Conservation (phyloP, 2,113 vertebrate species). For the Arvicanthis niloticus region DNA sequence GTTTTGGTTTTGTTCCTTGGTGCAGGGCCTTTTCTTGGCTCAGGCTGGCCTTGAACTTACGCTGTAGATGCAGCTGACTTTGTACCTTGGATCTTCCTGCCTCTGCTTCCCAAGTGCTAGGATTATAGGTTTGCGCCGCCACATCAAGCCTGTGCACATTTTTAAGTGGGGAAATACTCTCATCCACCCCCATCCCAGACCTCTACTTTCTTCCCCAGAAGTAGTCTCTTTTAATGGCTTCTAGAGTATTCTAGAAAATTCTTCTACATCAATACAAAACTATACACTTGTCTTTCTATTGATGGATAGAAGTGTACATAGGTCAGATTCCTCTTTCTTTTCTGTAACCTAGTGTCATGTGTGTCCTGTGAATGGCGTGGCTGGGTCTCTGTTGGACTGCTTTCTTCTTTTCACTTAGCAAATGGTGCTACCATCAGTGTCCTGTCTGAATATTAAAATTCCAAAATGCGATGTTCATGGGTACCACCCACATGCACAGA, state of each 20-base stretch:
- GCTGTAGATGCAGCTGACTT: not conserved
- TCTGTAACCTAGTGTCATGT: not conserved
- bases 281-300: not conserved
- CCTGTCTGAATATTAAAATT: not conserved
- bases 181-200: not conserved
- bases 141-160: too few species aligned
- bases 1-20: not conserved
- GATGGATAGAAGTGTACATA: not conserved
- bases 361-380: not conserved
- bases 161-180: not conserved
- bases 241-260: not conserved
- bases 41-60: not conserved
- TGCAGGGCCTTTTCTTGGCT: not conserved
- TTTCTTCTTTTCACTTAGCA: not conserved
- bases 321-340: not conserved
- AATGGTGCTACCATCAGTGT: not conserved
- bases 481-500: too few species aligned
- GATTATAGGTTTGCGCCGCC: too few species aligned
- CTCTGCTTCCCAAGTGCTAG: too few species aligned
- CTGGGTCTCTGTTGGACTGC: not conserved
- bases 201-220: not conserved
- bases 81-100: not conserved
- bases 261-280: not conserved
- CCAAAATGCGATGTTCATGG: not conserved
- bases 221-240: not conserved